Percentiles rank a stretch among this genome's conserved stretches.
phyloP scores from a whole-genome alignment of 2,888 invertebrate species.

The Choristoneura rosaceana region DNA sequence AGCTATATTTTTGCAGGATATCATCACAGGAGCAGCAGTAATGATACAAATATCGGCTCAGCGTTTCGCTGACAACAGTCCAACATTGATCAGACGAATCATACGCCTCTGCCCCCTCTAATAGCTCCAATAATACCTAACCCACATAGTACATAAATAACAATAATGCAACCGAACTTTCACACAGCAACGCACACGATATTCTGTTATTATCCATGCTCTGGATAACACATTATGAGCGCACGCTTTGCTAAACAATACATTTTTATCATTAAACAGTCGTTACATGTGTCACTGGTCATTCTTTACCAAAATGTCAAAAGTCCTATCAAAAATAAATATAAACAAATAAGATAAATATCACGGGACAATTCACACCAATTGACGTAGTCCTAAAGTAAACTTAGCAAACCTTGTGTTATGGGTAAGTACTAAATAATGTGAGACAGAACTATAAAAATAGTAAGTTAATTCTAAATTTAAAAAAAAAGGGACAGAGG shows the following conservation, averaged over 20 bases:
- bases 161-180: constrained; percentile 42
- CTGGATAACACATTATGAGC: constrained; percentile 63
- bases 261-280: constrained; percentile 50
- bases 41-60: too few relatives aligned
- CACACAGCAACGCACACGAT: constrained; percentile 53
- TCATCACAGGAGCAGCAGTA: too few relatives aligned
- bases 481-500: too few relatives aligned
- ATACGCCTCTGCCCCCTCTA: not conserved
- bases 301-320: not conserved
- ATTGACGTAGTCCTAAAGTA: too few relatives aligned
- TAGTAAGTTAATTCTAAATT: too few relatives aligned
- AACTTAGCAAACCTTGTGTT: too few relatives aligned
- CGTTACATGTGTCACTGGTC: constrained; percentile 34
- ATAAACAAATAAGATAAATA: too few relatives aligned
- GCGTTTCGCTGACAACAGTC: not conserved
- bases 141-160: constrained; percentile 12
- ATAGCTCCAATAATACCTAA: not conserved
- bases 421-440: too few relatives aligned
- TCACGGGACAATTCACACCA: too few relatives aligned
- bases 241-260: constrained; percentile 68
- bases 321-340: too few relatives aligned
- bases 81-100: not conserved
- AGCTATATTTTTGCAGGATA: too few relatives aligned
- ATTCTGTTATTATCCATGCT: constrained; percentile 69
- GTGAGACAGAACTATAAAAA: too few relatives aligned